Evolutionary conservation across 2,113 vertebrate genomes (phyloP).

Genomic region (Cynocephalus volans): DNA sequence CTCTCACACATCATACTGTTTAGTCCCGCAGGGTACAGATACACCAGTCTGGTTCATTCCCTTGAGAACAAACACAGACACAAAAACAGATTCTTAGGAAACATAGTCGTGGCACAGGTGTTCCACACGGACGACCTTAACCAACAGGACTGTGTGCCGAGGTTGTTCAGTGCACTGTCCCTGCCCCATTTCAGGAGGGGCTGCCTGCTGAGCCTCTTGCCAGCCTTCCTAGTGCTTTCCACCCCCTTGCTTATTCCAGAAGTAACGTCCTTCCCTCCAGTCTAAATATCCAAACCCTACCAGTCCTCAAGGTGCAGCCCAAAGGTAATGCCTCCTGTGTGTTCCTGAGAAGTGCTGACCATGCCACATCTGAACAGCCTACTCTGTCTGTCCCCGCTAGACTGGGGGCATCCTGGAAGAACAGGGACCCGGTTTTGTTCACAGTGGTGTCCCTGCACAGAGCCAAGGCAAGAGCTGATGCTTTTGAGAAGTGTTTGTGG

Average conservation of each 20-base stretch:
- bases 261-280: neutral
- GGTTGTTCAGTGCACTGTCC: fast-evolving
- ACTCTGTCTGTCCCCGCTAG: neutral
- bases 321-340: fast-evolving
- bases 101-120: fast-evolving
- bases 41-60: neutral
- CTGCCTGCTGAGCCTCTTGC: neutral
- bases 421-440: neutral
- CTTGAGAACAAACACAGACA: neutral
- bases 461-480: no score
- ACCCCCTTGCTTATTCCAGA: neutral
- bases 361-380: neutral
- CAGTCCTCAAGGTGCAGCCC: neutral
- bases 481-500: neutral
- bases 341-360: neutral
- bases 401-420: neutral
- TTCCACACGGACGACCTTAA: fast-evolving
- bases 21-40: neutral
- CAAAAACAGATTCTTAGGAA: neutral
- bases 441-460: fast-evolving
- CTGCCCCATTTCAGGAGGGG: fast-evolving
- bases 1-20: neutral
- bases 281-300: no score
- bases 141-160: fast-evolving
- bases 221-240: neutral